Conservation (phyloP, 2,797 vertebrate genomes). For the Tapera naevia region DNA sequence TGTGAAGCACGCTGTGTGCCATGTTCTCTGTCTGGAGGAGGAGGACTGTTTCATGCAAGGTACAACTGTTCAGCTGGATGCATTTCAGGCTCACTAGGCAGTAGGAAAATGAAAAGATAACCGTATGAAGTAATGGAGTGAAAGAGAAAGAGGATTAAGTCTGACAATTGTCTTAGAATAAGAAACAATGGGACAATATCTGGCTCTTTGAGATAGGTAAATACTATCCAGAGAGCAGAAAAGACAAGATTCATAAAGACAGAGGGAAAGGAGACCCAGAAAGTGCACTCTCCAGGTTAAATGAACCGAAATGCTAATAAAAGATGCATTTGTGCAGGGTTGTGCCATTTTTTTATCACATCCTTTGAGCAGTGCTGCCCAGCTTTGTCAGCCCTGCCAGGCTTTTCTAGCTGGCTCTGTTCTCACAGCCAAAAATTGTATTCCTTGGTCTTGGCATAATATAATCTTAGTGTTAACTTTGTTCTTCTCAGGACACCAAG, state of each 20-base stretch:
- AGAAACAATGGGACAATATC: not conserved
- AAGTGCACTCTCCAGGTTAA: not conserved
- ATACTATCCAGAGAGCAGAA: not conserved
- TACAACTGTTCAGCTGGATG: conserved; percentile 17
- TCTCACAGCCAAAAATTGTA: not conserved
- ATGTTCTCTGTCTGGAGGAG: not conserved
- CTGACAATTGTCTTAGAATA: not conserved
- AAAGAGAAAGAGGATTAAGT: not conserved
- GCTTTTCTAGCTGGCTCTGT: not conserved
- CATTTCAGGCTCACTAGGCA: not conserved
- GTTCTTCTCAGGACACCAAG: conserved; percentile 47
- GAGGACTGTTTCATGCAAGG: not conserved
- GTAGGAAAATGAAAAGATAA: not conserved
- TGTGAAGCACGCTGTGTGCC: not conserved
- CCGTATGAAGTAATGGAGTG: rapidly evolving
- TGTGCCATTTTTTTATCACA: not conserved
- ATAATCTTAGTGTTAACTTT: not conserved
- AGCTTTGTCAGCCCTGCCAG: not conserved
- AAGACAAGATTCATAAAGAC: not conserved
- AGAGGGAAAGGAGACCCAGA: not conserved
- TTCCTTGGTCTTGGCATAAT: not conserved
- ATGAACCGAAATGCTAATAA: not conserved
- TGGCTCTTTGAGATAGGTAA: not conserved
- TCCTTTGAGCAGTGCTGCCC: not conserved
- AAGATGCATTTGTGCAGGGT: not conserved